Evolutionary conservation across 1,140 invertebrate species (phyloP), one percentile per base, ranked within the genome.

Genomic region (Drosophila subobscura): DNA sequence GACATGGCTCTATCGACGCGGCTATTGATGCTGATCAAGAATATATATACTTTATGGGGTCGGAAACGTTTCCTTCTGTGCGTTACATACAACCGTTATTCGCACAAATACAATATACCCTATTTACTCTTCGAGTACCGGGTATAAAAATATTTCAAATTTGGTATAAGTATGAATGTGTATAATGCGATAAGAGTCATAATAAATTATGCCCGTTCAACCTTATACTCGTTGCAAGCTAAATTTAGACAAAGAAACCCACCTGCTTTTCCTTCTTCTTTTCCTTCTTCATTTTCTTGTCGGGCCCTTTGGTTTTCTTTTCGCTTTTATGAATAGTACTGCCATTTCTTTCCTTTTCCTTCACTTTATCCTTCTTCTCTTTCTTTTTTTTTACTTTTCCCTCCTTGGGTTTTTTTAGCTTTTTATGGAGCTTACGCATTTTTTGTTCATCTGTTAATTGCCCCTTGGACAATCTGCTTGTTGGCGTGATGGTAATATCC

Each of bases 301-400:
- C 86, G 60, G 94, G 93, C 53, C 94, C 94, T 71, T 95, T 95
- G 54, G 94, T 94, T 71, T 61, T 80, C 3, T 58, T 71, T 12
- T 88, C 74, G 3, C 3, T 33, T 16, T 56, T 73, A 0, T 54
- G 10, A 1, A 8, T 33, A 25, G 44, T 7, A 22, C 23, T 57
- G 3, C 59, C 42, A 4, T 92, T 92, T 92, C 92, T 93, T 81
- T 93, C 90, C 90, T 94, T 93, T 80, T 93, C 93, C 91, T 93
- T 94, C 7, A 90, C 92, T 86, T 94, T 95, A 42, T 94, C 94
- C 68, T 96, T 96, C 75, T 96, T 96, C 56, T 96, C 95, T 77
- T 96, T 96, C 79, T 96, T 96, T 89, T 95, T 95, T 80, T 95
- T 96, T 4, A 95, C 92, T 90, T 94, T 94, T 23, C 93, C 93